Conservation (phyloP, 2,113 vertebrate genomes). For the Gulo gulo region DNA sequence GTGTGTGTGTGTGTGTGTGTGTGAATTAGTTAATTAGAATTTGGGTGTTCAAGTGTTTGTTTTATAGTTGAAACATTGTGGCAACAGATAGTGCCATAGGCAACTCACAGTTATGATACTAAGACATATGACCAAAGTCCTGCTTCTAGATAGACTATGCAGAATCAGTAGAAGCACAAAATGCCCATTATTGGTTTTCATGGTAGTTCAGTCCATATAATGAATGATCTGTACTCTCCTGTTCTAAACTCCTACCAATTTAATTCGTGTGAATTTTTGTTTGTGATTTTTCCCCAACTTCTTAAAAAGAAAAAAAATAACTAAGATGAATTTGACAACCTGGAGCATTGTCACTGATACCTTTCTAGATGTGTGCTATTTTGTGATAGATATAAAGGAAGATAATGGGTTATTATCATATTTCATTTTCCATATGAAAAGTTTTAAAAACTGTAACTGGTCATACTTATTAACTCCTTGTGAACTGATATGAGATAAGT, state of each 20-base stretch:
- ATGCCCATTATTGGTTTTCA: not conserved
- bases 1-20: not conserved
- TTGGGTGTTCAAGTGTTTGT: not conserved
- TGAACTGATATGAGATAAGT: not conserved
- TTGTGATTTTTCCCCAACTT: not conserved
- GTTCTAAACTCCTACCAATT: not conserved
- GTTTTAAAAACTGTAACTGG: not conserved
- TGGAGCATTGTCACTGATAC: not conserved
- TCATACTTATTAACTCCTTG: not conserved
- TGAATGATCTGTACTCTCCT: not conserved
- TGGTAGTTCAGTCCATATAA: not conserved
- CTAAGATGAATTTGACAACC: not conserved
- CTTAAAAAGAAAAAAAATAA: not conserved
- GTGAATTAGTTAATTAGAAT: too few species aligned
- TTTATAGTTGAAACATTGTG: not conserved
- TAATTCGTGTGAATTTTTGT: not conserved
- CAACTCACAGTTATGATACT: not conserved
- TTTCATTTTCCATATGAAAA: not conserved
- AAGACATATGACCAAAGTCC: not conserved
- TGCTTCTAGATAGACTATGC: not conserved
- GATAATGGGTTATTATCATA: not conserved
- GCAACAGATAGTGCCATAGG: not conserved
- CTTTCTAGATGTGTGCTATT: not conserved
- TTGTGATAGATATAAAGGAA: not conserved
- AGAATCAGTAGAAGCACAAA: not conserved